Percentiles rank a stretch among this genome's conserved stretches.
Conservation (phyloP, 2,888 invertebrate genomes). For the Phyllotreta striolata region DNA sequence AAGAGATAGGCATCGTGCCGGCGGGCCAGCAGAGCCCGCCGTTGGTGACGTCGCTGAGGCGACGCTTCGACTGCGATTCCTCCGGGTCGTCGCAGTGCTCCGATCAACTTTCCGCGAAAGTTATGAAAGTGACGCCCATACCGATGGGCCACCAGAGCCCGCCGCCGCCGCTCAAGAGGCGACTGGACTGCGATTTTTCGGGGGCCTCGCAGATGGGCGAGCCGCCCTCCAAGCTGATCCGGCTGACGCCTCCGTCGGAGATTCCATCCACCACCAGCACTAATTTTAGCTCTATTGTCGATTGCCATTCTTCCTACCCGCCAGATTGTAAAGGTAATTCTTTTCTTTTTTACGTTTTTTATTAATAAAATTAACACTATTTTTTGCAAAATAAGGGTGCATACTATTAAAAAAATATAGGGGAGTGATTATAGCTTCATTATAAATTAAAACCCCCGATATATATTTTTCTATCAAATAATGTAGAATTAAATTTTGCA, state of each 20-base stretch:
- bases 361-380: not conserved
- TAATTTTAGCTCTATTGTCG: constrained; percentile 51
- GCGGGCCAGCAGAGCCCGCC: constrained; percentile 54
- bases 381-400: not conserved
- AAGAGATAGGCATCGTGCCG: constrained; percentile 59
- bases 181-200: constrained; percentile 66
- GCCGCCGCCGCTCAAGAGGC: constrained; percentile 57
- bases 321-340: constrained; percentile 52
- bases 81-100: constrained; percentile 70
- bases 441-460: too few relatives aligned
- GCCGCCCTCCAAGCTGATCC: constrained; percentile 58
- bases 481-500: too few relatives aligned
- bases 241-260: constrained; percentile 50
- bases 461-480: too few relatives aligned
- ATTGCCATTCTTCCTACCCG: constrained; percentile 50
- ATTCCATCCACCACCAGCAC: constrained; percentile 58
- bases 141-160: constrained; percentile 54
- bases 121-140: constrained; percentile 60
- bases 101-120: constrained; percentile 57
- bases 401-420: not conserved
- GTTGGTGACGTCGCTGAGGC: constrained; percentile 59
- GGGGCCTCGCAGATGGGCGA: constrained; percentile 67
- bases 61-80: constrained; percentile 64
- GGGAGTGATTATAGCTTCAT: too few relatives aligned
- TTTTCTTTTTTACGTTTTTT: not conserved